phyloP scores from a whole-genome alignment of 2,797 vertebrate species.

The Tapera naevia region DNA sequence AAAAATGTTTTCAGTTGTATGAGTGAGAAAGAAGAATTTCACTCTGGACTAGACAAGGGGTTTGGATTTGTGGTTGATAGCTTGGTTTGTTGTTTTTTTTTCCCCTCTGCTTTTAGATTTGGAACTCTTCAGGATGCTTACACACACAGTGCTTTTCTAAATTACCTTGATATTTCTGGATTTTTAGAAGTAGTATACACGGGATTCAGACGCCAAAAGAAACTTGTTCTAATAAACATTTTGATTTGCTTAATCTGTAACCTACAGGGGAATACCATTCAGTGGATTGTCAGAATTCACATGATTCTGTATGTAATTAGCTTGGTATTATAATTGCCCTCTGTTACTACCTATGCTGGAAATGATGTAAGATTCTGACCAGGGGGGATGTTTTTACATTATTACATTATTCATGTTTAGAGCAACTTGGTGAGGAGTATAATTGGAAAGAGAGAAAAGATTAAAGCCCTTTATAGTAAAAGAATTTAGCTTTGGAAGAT shows the following conservation, averaged over 20 bases:
- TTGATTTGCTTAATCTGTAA: slow-evolving; percentile 36
- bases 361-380: slow-evolving; percentile 52
- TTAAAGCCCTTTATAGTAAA: slow-evolving; percentile 24
- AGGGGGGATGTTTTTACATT: slow-evolving; percentile 43
- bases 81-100: too few species aligned
- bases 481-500: slow-evolving; percentile 6
- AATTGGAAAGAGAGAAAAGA: slow-evolving; percentile 48
- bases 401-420: slow-evolving; percentile 52
- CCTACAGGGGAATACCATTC: slow-evolving; percentile 38
- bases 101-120: background rate
- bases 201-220: background rate
- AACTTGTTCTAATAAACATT: slow-evolving; percentile 20
- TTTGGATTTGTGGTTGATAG: background rate
- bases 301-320: slow-evolving; percentile 51
- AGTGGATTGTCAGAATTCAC: slow-evolving; percentile 40
- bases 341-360: slow-evolving; percentile 25
- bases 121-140: background rate
- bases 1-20: background rate
- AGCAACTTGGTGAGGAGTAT: slow-evolving; percentile 17
- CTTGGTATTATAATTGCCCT: slow-evolving; percentile 52
- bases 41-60: background rate
- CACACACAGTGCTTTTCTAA: background rate
- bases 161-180: background rate
- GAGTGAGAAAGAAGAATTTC: background rate
- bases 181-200: background rate